Evolutionary conservation across 2,113 vertebrate species (phyloP), one percentile per base, ranked within the genome.

Genomic region (Sarotherodon lohbergeri): DNA sequence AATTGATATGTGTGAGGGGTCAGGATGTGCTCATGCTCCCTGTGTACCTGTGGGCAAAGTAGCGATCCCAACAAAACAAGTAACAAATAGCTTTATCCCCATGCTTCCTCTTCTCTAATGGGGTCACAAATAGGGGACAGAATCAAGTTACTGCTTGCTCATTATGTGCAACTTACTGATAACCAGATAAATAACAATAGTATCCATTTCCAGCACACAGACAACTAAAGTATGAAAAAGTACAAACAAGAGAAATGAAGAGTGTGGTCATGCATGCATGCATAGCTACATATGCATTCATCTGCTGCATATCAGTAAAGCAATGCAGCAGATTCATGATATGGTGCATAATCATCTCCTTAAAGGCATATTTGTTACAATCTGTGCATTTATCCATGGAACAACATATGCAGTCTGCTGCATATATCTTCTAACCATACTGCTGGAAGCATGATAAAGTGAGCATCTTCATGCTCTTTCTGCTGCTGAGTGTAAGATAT

Each of bases 1-100:
- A 91, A 95, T 93, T 89, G 93, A 90, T 89, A 90, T 90, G 89
- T 86, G 82, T 71, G 56, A 82, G 61, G 68, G 90, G 92, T 94
- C 92, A 91, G 88, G 76, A 24, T 83, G 59, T 78, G 87, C 48
- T 87, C 27, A 36, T 36, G 86, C 83, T 88, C 84, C 84, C 84
- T 48, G 86, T 73, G 80, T 89, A 68, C 89, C 80, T 61, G 73
- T 84, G 80, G 73, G 54, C 84, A 89, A 89, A 91, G 86, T 19
- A 84, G 52, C 16, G 10, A 76, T 82, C 84, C 52, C 56, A 71
- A 87, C 84, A 90, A 82, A 91, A 89, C 80, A 83, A 88, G 83
- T 32, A 86, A 93, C 86, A 94, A 90, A 93, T 90, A 86, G 88
- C 81, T 89, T 86, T 61, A 84, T 73, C 84, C 83, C 34, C 66